phyloP scores from a whole-genome alignment of 2,888 invertebrate genomes.

The Dexiosoma caninum region DNA sequence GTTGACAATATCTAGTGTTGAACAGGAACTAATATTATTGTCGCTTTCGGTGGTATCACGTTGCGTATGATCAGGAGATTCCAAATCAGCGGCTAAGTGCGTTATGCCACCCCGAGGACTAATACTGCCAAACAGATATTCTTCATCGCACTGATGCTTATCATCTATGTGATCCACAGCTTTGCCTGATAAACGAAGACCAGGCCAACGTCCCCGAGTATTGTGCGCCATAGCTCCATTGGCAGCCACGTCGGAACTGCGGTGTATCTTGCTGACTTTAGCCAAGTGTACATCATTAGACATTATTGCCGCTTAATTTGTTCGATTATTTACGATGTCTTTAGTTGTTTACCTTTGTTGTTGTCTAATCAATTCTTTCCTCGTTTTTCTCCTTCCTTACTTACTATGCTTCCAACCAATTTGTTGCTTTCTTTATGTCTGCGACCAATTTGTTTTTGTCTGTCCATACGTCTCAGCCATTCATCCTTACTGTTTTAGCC shows the following conservation, averaged over 20 bases:
- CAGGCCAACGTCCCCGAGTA: slow-evolving; percentile 41
- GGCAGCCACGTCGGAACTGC: slow-evolving; percentile 55
- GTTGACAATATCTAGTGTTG: slow-evolving; percentile 76
- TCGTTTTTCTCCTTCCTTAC: neutral
- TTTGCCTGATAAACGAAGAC: slow-evolving; percentile 41
- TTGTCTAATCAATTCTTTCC: slow-evolving; percentile 25
- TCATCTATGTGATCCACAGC: slow-evolving; percentile 60
- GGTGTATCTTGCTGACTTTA: slow-evolving; percentile 71
- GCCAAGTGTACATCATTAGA: slow-evolving; percentile 74
- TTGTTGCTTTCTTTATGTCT: slow-evolving; percentile 53
- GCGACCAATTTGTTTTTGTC: slow-evolving; percentile 28
- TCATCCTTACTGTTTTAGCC: slow-evolving; percentile 18
- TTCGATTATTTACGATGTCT: slow-evolving; percentile 32
- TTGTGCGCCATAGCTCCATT: slow-evolving; percentile 59
- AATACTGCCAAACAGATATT: slow-evolving; percentile 75
- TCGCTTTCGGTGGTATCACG: slow-evolving; percentile 76
- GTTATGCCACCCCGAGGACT: slow-evolving; percentile 70
- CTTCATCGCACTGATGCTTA: slow-evolving; percentile 66
- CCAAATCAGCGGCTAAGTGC: slow-evolving; percentile 64
- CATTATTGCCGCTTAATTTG: slow-evolving; percentile 62
- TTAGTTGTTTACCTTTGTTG: slow-evolving; percentile 54
- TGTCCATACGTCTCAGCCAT: slow-evolving; percentile 43
- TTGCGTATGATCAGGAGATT: slow-evolving; percentile 72
- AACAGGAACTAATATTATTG: slow-evolving; percentile 77
- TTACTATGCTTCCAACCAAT: neutral